phyloP scores from a whole-genome alignment of 2,888 invertebrate species.

The Steinernema hermaphroditum region DNA sequence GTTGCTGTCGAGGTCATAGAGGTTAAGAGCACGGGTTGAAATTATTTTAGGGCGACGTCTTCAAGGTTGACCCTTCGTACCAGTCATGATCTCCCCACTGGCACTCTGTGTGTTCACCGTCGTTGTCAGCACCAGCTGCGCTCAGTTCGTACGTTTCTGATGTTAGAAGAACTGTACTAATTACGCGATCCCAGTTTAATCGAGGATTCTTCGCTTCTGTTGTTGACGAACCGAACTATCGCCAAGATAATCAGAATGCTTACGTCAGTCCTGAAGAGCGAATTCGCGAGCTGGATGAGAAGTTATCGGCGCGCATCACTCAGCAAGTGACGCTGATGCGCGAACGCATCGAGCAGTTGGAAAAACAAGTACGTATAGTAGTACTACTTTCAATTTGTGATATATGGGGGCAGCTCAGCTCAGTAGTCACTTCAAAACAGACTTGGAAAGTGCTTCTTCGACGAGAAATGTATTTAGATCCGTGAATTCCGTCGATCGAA shows the following conservation, averaged over 20 bases:
- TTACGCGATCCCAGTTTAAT: background rate
- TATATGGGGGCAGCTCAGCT: too few relatives aligned
- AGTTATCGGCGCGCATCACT: background rate
- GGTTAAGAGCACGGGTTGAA: background rate
- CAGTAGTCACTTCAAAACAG: too few relatives aligned
- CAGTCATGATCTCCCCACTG: background rate
- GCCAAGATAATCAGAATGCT: background rate
- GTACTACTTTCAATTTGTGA: too few relatives aligned
- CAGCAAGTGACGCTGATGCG: conserved; percentile 9
- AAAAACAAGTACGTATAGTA: background rate
- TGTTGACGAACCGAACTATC: conserved; percentile 11
- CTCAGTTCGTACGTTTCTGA: background rate
- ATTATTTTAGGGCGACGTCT: background rate
- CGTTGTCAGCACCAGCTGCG: background rate
- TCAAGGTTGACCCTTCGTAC: background rate
- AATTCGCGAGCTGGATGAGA: conserved; percentile 5
- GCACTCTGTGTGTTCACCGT: background rate
- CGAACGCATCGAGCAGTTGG: conserved; percentile 1
- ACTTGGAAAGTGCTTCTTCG: too few relatives aligned
- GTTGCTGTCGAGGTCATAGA: background rate
- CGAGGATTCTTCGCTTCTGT: background rate
- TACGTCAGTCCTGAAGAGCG: conserved; percentile 9
- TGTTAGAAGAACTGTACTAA: background rate
- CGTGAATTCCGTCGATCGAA: background rate
- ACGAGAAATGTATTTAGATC: background rate